These are phyloP conservation scores for Troides oblongomaculatus DNA, from an alignment of 2,888 invertebrate species.

Conservation along the genomic window DNA sequence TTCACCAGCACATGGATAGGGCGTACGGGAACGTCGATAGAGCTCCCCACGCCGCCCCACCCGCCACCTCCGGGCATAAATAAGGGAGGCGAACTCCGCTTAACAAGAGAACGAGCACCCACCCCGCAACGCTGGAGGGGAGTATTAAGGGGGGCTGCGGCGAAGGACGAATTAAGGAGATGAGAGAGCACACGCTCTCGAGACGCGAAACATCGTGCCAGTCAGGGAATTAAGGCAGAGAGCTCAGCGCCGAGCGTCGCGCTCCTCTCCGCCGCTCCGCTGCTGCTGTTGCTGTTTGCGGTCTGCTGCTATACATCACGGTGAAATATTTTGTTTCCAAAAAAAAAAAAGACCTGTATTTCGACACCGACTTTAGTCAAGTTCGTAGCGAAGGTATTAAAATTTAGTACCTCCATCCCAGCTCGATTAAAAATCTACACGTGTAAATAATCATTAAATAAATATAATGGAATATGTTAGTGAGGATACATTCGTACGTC, in stretches of 20 bases:
- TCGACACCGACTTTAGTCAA: not conserved
- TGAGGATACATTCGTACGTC: slow-evolving; percentile 2
- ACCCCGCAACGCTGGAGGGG: slow-evolving; percentile 65
- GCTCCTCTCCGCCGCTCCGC: slow-evolving; percentile 14
- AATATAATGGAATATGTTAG: not conserved
- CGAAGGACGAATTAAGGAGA: slow-evolving; percentile 81
- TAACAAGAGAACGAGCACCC: slow-evolving; percentile 73
- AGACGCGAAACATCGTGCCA: slow-evolving; percentile 70
- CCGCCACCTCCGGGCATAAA: slow-evolving; percentile 67
- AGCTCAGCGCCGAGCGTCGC: slow-evolving; percentile 29
- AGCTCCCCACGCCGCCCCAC: slow-evolving; percentile 45
- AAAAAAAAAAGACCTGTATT: not conserved
- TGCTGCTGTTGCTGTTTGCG: slow-evolving; percentile 5
- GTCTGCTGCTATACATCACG: not conserved
- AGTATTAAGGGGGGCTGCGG: slow-evolving; percentile 75
- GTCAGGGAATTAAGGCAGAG: slow-evolving; percentile 67
- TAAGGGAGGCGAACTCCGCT: slow-evolving; percentile 75
- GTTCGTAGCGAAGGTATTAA: too few species aligned
- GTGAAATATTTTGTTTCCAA: not conserved
- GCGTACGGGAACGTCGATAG: slow-evolving; percentile 64
- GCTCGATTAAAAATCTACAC: not conserved
- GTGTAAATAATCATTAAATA: not conserved
- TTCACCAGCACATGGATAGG: slow-evolving; percentile 73
- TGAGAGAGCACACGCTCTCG: slow-evolving; percentile 79
- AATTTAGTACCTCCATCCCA: not conserved